Evolutionary conservation across 2,888 invertebrate genomes (phyloP).

Genomic region (Mythimna albipuncta): DNA sequence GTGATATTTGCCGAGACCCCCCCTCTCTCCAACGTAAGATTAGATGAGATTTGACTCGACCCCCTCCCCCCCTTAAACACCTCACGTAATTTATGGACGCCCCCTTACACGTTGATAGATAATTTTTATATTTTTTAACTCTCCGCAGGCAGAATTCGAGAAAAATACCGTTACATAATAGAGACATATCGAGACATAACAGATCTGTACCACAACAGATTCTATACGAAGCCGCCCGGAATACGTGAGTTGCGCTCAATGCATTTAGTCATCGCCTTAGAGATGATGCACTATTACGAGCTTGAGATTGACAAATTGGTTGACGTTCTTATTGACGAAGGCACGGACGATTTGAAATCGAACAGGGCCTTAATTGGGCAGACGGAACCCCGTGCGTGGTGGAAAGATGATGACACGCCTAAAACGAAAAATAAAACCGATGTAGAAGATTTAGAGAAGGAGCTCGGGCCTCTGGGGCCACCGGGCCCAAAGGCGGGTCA

Average conservation of each 20-base stretch:
- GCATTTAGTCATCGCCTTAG: not conserved
- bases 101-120: too few relatives aligned
- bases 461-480: too few relatives aligned
- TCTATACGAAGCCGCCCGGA: fast-evolving
- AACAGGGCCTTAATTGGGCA: fast-evolving
- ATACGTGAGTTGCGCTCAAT: fast-evolving
- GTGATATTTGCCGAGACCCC: too few relatives aligned
- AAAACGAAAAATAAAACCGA: not conserved
- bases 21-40: too few relatives aligned
- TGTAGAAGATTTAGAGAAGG: too few relatives aligned
- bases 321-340: not conserved
- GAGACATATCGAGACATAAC: not conserved
- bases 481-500: too few relatives aligned
- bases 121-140: too few relatives aligned
- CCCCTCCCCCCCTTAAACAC: too few relatives aligned
- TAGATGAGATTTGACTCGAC: too few relatives aligned
- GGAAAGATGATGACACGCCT: not conserved
- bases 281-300: conserved; percentile 8
- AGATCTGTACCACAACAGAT: fast-evolving
- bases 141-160: conserved; percentile 29
- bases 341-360: fast-evolving
- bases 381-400: not conserved
- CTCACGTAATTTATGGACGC: too few relatives aligned
- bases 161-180: conserved; percentile 28
- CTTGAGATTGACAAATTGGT: conserved; percentile 22